Conservation (phyloP, 2,113 vertebrate species). For the Sander vitreus region DNA sequence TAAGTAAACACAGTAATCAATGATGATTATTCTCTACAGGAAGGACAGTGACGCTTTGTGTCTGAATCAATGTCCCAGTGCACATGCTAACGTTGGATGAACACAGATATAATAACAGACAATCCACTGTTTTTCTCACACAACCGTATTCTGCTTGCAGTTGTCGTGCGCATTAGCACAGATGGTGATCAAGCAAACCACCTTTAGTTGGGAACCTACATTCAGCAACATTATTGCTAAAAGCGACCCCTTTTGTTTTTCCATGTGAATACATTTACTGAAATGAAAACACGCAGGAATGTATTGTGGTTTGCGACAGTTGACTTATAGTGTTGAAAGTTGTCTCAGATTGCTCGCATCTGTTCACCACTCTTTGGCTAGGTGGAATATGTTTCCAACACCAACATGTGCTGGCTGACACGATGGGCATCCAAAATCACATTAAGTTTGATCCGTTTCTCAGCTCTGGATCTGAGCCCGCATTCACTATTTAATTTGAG, state of each 20-base stretch:
- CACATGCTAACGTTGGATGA: conserved; percentile 18
- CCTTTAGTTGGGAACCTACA: background rate
- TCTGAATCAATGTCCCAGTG: background rate
- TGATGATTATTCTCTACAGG: conserved; percentile 20
- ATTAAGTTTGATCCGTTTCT: conserved; percentile 40
- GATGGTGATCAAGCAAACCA: background rate
- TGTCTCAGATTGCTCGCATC: conserved; percentile 62
- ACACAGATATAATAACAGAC: conserved; percentile 2
- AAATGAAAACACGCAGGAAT: conserved; percentile 70
- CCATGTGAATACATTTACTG: conserved; percentile 29
- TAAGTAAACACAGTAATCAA: conserved; percentile 48
- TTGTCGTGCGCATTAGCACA: background rate
- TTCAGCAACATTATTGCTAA: conserved; percentile 21
- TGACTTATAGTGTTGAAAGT: conserved; percentile 70
- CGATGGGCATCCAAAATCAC: conserved; percentile 47
- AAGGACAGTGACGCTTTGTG: conserved; percentile 11
- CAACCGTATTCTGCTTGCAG: conserved; percentile 6
- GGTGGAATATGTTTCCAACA: conserved; percentile 47
- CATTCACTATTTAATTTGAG: conserved; percentile 10
- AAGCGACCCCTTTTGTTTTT: conserved; percentile 40
- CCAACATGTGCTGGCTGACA: conserved; percentile 58
- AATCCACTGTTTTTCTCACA: background rate
- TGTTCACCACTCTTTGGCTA: conserved; percentile 44
- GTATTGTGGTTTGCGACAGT: conserved; percentile 49
- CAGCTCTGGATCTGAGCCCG: conserved; percentile 12